Conservation (phyloP, 2,797 vertebrate species). For the Stomatorhinus walkeri region DNA sequence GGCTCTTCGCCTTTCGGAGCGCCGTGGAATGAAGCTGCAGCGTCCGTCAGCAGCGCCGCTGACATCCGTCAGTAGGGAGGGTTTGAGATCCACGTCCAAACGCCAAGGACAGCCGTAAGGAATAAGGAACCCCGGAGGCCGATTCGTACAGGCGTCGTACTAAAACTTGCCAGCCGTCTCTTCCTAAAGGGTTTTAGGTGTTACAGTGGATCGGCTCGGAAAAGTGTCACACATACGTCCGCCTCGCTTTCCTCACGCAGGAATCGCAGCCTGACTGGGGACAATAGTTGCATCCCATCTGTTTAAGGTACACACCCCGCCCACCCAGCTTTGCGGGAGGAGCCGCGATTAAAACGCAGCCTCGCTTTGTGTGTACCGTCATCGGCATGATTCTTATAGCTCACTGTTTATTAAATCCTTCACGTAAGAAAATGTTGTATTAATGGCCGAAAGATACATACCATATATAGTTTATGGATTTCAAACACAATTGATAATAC, state of each 20-base stretch:
- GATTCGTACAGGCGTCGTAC: not conserved
- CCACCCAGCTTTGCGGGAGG: conserved; percentile 9
- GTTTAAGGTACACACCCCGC: conserved; percentile 57
- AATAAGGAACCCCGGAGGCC: not conserved
- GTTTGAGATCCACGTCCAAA: not conserved
- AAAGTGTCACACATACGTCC: not conserved
- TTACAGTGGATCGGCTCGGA: not conserved
- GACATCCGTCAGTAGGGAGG: conserved; percentile 13
- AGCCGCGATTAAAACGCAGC: conserved; percentile 18
- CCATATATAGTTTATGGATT: not conserved
- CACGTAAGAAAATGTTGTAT: not conserved
- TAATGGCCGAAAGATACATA: not conserved
- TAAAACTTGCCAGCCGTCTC: not conserved
- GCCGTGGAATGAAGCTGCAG: not conserved
- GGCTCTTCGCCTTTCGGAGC: not conserved
- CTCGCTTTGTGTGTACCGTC: conserved; percentile 17
- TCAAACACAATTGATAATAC: not conserved
- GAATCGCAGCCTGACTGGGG: conserved; percentile 32
- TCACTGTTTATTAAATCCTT: not conserved
- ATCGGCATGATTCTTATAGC: too few relatives aligned
- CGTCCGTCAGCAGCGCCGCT: not conserved
- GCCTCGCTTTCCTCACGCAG: not conserved
- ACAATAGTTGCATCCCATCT: conserved; percentile 57
- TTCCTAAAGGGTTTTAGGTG: not conserved
- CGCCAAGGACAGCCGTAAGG: not conserved